These are phyloP conservation scores for Heliothis virescens DNA, from an alignment of 1,140 invertebrate genomes.

Conservation along the genomic window DNA sequence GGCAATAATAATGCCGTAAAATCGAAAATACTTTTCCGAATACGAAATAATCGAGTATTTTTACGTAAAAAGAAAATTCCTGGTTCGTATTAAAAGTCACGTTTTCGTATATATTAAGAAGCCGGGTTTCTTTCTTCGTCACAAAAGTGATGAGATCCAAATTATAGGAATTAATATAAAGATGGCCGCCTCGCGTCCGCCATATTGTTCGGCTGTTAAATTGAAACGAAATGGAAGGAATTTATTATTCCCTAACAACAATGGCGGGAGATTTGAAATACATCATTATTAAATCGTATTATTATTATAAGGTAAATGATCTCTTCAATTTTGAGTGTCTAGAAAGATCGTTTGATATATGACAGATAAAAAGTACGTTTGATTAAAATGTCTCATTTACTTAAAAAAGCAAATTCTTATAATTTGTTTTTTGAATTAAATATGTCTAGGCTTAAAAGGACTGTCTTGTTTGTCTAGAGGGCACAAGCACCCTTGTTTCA, in stretches of 20 bases:
- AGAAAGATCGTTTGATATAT: too few relatives aligned
- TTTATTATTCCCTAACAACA: not conserved
- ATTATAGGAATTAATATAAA: conserved; percentile 18
- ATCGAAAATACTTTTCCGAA: not conserved
- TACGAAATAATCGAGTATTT: too few relatives aligned
- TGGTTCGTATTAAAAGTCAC: conserved; percentile 22
- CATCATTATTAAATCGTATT: conserved; percentile 2
- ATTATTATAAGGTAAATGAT: too few relatives aligned
- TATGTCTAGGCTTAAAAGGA: too few relatives aligned
- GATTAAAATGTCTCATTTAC: too few relatives aligned
- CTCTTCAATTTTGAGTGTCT: too few relatives aligned
- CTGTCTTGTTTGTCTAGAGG: too few relatives aligned
- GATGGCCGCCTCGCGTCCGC: not conserved
- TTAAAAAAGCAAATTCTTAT: too few relatives aligned
- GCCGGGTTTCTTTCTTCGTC: not conserved
- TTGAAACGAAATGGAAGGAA: not conserved
- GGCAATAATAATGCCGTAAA: conserved; percentile 2
- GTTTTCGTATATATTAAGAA: conserved; percentile 9
- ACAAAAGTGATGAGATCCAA: conserved; percentile 1
- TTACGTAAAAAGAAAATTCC: not conserved
- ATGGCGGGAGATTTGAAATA: not conserved
- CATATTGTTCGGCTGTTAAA: conserved; percentile 11
- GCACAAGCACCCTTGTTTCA: too few relatives aligned
- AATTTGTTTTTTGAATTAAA: too few relatives aligned
- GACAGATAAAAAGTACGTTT: too few relatives aligned